Conservation (phyloP, 2,113 vertebrate species). For the Mola mola region DNA sequence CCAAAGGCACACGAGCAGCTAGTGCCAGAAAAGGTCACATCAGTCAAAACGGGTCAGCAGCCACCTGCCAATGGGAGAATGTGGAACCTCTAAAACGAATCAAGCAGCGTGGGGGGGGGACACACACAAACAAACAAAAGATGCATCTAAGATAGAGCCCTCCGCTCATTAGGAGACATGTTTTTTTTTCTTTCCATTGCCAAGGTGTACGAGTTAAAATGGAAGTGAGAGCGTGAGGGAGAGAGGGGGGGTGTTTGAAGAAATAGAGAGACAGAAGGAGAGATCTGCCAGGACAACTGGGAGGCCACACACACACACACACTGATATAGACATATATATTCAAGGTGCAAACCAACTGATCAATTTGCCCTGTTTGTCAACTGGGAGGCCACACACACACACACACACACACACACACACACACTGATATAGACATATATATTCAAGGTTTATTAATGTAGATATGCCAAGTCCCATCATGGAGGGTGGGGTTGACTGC, state of each 20-base stretch:
- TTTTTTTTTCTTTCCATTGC: slow-evolving; percentile 20
- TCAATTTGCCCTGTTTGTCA: slow-evolving; percentile 72
- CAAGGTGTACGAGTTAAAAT: slow-evolving; percentile 17
- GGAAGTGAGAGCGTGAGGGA: slow-evolving; percentile 15
- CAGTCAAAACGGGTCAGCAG: slow-evolving; percentile 38
- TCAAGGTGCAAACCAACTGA: slow-evolving; percentile 67
- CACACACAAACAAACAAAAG: too few species aligned
- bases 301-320: slow-evolving; percentile 12
- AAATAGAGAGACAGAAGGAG: slow-evolving; percentile 54
- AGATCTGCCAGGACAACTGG: slow-evolving; percentile 75
- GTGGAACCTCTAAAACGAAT: slow-evolving; percentile 24
- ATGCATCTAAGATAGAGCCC: slow-evolving; percentile 1
- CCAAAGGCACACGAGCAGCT: slow-evolving; percentile 17
- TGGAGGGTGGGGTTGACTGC: background rate
- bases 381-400: slow-evolving; percentile 37
- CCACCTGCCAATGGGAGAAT: slow-evolving; percentile 46
- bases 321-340: slow-evolving; percentile 10
- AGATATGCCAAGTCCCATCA: slow-evolving; percentile 42
- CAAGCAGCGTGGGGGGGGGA: background rate
- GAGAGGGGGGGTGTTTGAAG: slow-evolving; percentile 4
- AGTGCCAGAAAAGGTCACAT: slow-evolving; percentile 58
- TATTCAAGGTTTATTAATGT: slow-evolving; percentile 54
- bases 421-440: slow-evolving; percentile 2
- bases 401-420: slow-evolving; percentile 19
- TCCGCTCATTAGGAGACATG: slow-evolving; percentile 11